Percentiles rank a stretch among this genome's conserved stretches.
Conservation (phyloP, 2,888 invertebrate genomes). For the Elegia similella region DNA sequence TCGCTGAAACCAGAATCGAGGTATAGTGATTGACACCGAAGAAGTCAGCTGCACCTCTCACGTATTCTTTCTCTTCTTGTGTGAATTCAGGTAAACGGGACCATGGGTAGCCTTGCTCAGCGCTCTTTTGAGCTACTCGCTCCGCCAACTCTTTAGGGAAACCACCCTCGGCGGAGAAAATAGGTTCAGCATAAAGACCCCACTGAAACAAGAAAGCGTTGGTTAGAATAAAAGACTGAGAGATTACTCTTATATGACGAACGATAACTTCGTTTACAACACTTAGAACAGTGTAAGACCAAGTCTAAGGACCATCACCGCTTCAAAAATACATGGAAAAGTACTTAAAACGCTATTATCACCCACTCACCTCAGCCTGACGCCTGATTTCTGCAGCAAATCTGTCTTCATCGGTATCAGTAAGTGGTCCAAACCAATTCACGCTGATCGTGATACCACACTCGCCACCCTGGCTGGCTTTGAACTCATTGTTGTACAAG, state of each 20-base stretch:
- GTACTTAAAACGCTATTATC: too few species aligned
- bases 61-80: conserved; percentile 51
- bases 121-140: conserved; percentile 65
- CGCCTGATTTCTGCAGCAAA: conserved; percentile 46
- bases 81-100: conserved; percentile 73
- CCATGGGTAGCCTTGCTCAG: conserved; percentile 55
- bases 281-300: too few species aligned
- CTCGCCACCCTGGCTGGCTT: conserved; percentile 31
- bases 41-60: conserved; percentile 57
- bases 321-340: too few species aligned
- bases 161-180: conserved; percentile 73
- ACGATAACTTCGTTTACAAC: too few species aligned
- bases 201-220: conserved; percentile 40
- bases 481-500: conserved; percentile 50
- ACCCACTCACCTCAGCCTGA: conserved; percentile 30
- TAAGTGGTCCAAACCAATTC: conserved; percentile 43
- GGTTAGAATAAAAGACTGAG: not conserved
- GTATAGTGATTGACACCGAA: conserved; percentile 86
- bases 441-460: conserved; percentile 39
- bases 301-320: too few species aligned
- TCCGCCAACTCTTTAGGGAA: conserved; percentile 73
- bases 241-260: too few species aligned
- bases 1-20: conserved; percentile 44
- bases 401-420: conserved; percentile 45
- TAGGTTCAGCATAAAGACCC: conserved; percentile 72